Evolutionary conservation across 2,797 vertebrate genomes (phyloP), one percentile per base, ranked within the genome.

Genomic region (Neomorphus geoffroyi): DNA sequence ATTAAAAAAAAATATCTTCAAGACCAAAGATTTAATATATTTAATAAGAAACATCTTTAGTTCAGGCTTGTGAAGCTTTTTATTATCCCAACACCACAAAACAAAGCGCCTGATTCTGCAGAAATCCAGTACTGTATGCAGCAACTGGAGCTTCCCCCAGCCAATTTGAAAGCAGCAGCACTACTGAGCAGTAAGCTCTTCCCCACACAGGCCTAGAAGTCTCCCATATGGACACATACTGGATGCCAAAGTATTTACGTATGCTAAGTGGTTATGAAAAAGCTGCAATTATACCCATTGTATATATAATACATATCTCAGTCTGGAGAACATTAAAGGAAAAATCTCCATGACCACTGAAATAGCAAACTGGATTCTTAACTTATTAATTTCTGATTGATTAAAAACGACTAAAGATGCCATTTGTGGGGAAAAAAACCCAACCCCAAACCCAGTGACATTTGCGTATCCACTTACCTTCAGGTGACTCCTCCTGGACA

Each of bases 401-500:
- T 7, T 46, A n/a, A 65, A 37, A 90, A 81, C 48, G 67, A 91
- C 5, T 57, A n/a, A 61, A 48, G 51, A 77, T 65, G 61, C 2
- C 17, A 53, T 57, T 79, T 65, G 19, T 10, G 53, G 27, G 0
- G 2, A 1, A 5, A 2, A 5, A 2, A 5, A 15, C 41, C 24
- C 9, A 22, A 6, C 13, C n/a, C n/a, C n/a, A 13, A 11, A 27
- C 46, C 22, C 4, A 30, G 57, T 86, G 21, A 33, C 37, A 26
- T 67, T 13, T 32, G 51, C 18, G 24, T 2, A 2, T 16, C 15
- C 16, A 65, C 97, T 2, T 98, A 99, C 99, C 99, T 98, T 99
- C 99, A 13, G 99, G 99, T 5, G 99, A 99, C 67, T 99, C 99
- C 87, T 99, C 99, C 95, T 99, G 99, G 54, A 99, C 99, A 9